These are phyloP conservation scores for Episyrphus balteatus DNA, from an alignment of 1,140 invertebrate genomes.

Conservation along the genomic window DNA sequence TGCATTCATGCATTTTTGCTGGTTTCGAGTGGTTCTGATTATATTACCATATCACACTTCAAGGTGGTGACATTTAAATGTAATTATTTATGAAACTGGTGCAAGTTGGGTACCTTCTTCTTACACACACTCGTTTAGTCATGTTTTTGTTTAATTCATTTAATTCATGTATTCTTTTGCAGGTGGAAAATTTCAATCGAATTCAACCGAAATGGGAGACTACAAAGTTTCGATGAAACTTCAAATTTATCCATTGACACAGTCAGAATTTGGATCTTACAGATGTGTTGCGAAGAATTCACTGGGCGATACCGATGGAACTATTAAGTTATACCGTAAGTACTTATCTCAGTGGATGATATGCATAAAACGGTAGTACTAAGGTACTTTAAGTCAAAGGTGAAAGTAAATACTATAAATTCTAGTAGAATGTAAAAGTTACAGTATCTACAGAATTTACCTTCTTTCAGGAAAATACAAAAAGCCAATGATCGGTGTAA, in stretches of 20 bases:
- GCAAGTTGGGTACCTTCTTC: too few relatives aligned
- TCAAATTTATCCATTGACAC: conserved; percentile 54
- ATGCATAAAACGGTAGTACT: neutral
- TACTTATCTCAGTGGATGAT: conserved; percentile 1
- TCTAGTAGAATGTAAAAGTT: neutral
- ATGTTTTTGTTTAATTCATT: conserved; percentile 7
- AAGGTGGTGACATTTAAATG: too few relatives aligned
- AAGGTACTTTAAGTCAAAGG: neutral
- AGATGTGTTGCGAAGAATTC: conserved; percentile 84
- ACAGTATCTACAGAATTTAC: neutral
- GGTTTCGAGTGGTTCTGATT: too few relatives aligned
- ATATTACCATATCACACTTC: too few relatives aligned
- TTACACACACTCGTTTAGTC: too few relatives aligned
- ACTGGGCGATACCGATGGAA: conserved; percentile 76
- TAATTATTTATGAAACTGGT: too few relatives aligned
- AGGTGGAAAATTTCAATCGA: conserved; percentile 66
- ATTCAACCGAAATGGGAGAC: conserved; percentile 47
- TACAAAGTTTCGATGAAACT: conserved; percentile 71
- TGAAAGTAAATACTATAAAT: too few relatives aligned
- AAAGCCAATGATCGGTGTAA: neutral
- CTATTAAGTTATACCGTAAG: conserved; percentile 75
- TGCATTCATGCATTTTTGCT: too few relatives aligned
- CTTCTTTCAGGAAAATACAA: neutral
- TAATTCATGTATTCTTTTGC: conserved; percentile 8
- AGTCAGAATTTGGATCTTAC: conserved; percentile 63